These are phyloP conservation scores for Lasioglossum morio DNA, from an alignment of 2,888 invertebrate species.

Conservation along the genomic window DNA sequence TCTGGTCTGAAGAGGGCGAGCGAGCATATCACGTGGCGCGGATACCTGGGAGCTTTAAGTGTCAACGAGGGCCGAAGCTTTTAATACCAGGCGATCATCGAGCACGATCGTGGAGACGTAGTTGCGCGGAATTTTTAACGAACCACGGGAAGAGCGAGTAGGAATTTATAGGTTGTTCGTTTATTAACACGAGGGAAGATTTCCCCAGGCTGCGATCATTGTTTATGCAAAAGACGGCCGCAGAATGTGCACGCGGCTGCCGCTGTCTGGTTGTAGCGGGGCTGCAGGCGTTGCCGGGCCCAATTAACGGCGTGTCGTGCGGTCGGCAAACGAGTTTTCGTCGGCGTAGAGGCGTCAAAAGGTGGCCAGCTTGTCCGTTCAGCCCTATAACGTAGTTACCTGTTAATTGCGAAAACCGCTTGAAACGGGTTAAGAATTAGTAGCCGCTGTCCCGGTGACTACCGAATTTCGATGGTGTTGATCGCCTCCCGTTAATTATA, in stretches of 20 bases:
- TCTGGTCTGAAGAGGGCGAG: neutral
- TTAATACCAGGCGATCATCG: slow-evolving; percentile 16
- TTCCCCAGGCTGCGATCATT: slow-evolving; percentile 62
- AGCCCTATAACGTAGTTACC: slow-evolving; percentile 69
- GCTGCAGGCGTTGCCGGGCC: slow-evolving; percentile 63
- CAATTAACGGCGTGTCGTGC: slow-evolving; percentile 71
- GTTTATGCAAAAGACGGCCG: slow-evolving; percentile 64
- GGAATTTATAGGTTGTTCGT: slow-evolving; percentile 49
- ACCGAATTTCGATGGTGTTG: slow-evolving; percentile 14
- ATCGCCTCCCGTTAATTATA: slow-evolving; percentile 14
- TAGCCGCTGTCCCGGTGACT: neutral
- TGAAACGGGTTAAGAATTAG: slow-evolving; percentile 62
- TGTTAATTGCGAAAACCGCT: slow-evolving; percentile 64
- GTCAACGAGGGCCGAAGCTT: neutral
- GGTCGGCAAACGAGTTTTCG: slow-evolving; percentile 73
- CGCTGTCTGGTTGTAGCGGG: slow-evolving; percentile 42
- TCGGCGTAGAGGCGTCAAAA: slow-evolving; percentile 72
- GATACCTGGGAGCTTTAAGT: neutral
- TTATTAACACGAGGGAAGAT: slow-evolving; percentile 55
- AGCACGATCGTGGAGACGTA: neutral
- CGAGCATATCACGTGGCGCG: neutral
- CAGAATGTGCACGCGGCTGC: slow-evolving; percentile 35
- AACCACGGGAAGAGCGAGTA: neutral
- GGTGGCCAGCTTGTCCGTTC: slow-evolving; percentile 69
- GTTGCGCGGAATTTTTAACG: slow-evolving; percentile 46